A percentile compares a stretch with the other conserved stretches of the same genome.
Evolutionary conservation across 2,797 vertebrate species (phyloP).

Genomic region (Odontamblyopus lacepedii): DNA sequence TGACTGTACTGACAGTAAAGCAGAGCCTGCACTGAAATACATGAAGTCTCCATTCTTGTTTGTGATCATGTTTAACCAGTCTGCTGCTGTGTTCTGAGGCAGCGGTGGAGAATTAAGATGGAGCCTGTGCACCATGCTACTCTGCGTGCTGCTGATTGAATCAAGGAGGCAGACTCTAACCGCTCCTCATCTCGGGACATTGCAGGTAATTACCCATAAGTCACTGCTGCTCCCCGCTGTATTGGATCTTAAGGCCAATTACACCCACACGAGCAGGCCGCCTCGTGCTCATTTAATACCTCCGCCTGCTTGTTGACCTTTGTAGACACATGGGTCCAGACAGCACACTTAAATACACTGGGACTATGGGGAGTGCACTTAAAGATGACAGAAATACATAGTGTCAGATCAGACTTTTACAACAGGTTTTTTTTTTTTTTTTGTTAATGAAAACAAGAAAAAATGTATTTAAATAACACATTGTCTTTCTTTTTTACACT

Average conservation of each 20-base stretch:
- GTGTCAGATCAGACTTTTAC: too few relatives aligned
- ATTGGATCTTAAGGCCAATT: conserved; percentile 80
- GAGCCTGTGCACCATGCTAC: conserved; percentile 73
- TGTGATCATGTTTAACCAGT: conserved; percentile 36
- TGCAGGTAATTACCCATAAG: conserved; percentile 83
- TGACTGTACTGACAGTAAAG: too few relatives aligned
- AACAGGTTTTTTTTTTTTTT: too few relatives aligned
- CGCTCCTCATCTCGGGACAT: conserved; percentile 79
- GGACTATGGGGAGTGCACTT: neutral
- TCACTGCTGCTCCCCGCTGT: conserved; percentile 68
- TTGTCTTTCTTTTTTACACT: too few relatives aligned
- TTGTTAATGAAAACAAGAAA: too few relatives aligned
- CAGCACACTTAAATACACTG: conserved; percentile 57
- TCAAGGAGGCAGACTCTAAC: conserved; percentile 75
- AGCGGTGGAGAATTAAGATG: conserved; percentile 72
- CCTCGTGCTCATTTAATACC: conserved; percentile 71
- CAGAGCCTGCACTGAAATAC: too few relatives aligned
- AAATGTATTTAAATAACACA: too few relatives aligned
- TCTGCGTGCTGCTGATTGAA: conserved; percentile 80
- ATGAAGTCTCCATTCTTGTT: conserved; percentile 35
- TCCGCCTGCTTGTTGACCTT: conserved; percentile 81
- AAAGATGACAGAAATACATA: too few relatives aligned
- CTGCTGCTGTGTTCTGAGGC: conserved; percentile 38
- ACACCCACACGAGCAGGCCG: conserved; percentile 70
- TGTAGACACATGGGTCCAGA: conserved; percentile 53